phyloP scores from a whole-genome alignment of 2,113 vertebrate genomes.

The Falco punctatus region DNA sequence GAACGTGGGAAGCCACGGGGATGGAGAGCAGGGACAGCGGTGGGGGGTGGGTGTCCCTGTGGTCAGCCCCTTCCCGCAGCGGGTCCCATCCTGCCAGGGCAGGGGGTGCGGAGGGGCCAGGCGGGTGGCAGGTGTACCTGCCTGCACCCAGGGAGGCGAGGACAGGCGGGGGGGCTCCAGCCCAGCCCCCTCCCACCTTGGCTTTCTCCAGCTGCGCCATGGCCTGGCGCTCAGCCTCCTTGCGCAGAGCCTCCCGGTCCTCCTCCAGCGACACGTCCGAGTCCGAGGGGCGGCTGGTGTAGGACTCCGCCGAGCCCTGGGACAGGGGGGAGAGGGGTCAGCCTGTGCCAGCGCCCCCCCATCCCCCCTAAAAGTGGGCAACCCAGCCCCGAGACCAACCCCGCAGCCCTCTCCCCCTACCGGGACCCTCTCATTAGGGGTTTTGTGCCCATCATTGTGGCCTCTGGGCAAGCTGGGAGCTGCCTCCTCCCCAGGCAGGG shows the following conservation, averaged over 20 bases:
- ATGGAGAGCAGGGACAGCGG: too few species aligned
- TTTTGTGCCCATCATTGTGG: not conserved
- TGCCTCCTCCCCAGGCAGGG: not conserved
- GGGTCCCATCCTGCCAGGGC: rapidly evolving
- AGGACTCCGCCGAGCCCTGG: conserved; percentile 97
- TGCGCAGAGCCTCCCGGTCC: conserved; percentile 92
- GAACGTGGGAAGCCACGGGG: rapidly evolving
- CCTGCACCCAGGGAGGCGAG: rapidly evolving
- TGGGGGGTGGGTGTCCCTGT: too few species aligned
- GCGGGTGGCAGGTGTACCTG: not conserved
- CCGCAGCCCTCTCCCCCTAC: rapidly evolving
- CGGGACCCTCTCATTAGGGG: not conserved
- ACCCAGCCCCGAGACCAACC: rapidly evolving
- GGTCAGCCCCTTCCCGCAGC: too few species aligned
- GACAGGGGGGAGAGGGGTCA: not conserved
- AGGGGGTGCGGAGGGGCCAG: not conserved
- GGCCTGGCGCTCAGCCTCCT: conserved; percentile 95
- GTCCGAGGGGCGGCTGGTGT: conserved; percentile 96
- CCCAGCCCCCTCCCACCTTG: conserved; percentile 80
- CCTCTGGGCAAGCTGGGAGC: not conserved
- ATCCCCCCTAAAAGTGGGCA: too few species aligned
- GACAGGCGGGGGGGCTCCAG: not conserved
- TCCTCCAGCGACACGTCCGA: conserved; percentile 97
- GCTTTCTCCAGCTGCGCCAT: conserved; percentile 96
- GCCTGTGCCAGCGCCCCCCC: rapidly evolving